phyloP scores from a whole-genome alignment of 2,797 vertebrate genomes.

The Acipenser oxyrinchus region DNA sequence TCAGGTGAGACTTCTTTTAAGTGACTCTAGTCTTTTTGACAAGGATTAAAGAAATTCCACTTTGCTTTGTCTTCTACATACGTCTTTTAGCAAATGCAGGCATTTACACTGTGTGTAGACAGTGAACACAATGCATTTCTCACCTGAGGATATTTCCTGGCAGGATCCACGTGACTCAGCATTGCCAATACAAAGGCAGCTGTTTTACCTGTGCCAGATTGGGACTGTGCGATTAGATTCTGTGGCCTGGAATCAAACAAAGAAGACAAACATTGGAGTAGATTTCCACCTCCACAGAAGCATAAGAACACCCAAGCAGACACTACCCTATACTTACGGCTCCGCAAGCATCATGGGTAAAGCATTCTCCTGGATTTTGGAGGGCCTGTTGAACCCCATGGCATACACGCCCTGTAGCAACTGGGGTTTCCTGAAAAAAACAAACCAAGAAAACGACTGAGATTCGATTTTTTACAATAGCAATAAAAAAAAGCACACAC shows the following conservation, averaged over 20 bases:
- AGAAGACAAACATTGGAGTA: constrained; percentile 11
- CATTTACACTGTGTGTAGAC: too few species aligned
- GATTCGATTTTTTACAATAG: background rate
- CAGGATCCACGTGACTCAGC: constrained; percentile 81
- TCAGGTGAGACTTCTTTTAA: too few species aligned
- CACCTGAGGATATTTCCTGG: constrained; percentile 80
- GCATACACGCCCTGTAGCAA: constrained; percentile 80
- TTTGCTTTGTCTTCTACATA: too few species aligned
- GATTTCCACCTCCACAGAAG: too few species aligned
- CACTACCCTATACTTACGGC: constrained; percentile 64
- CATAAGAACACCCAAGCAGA: too few species aligned
- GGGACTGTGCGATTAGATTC: constrained; percentile 92
- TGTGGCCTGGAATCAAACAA: constrained; percentile 63
- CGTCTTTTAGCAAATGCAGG: too few species aligned
- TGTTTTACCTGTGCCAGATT: constrained; percentile 95
- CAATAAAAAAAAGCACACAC: background rate
- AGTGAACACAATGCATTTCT: constrained; percentile 17
- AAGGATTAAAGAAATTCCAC: too few species aligned
- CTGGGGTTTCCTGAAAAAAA: constrained; percentile 67
- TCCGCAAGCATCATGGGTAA: constrained; percentile 93
- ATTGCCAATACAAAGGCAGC: constrained; percentile 92
- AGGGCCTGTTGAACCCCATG: constrained; percentile 97
- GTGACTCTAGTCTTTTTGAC: too few species aligned
- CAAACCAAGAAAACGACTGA: background rate
- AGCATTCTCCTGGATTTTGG: constrained; percentile 88